Evolutionary conservation across 2,888 invertebrate genomes (phyloP), one percentile per base, ranked within the genome.

Genomic region (Drosophila algonquin): DNA sequence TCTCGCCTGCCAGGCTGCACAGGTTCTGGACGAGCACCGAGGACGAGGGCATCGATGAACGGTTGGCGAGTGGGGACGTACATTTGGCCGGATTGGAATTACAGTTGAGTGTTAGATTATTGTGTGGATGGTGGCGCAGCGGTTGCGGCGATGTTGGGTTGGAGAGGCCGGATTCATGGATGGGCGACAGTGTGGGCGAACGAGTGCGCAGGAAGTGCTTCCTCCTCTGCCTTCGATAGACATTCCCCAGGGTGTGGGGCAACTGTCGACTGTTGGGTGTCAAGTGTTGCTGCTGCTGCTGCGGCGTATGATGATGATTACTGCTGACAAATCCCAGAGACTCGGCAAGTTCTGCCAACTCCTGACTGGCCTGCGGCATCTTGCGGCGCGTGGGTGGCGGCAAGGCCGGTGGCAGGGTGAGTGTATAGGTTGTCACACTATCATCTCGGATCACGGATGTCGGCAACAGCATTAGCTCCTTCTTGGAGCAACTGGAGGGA

Each of bases 81-180:
- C 89, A 90, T 32, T 83, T 80, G 68, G 80, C 79, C 74, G 72
- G 74, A 68, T 74, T 79, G 76, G 71, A 72, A 74, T 73, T 72
- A 52, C 48, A 58, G 40, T 53, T 73, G 73, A 40, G n/a, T 40
- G 64, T 48, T 50, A 21, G 44, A 27, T n/a, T 63, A 35, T 35
- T 40, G 40, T 40, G 40, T 40, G 40, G 54, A 24, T 91, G 91
- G 74, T 93, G 93, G 27, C 93, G 90, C 77, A 92, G 90, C 4
- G 92, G 91, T 71, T 93, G 92, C 1, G 95, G 95, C 63, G 95
- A 95, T 16, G 94, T 94, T 1, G 95, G 95, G 92, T 95, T 95
- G 53, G 95, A 95, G 18, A 95, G 92, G 35, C 95, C 95, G 52
- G 95, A 95, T 85, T 95, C 95, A 68, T 95, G 94, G 61, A 95